Conservation (phyloP, 2,888 invertebrate genomes). For the Volucella bombylans region DNA sequence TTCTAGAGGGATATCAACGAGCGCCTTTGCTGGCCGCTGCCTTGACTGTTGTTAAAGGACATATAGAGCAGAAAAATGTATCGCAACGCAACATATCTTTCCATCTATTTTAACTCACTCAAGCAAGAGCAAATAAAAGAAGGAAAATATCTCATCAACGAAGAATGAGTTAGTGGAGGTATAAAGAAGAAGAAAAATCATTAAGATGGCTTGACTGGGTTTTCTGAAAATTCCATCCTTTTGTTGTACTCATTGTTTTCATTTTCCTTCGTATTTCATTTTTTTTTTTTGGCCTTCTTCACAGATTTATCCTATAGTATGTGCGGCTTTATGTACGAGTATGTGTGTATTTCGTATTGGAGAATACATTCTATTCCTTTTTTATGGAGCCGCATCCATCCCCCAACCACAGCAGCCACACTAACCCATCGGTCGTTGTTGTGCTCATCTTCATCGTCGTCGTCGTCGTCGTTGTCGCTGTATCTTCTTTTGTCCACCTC, state of each 20-base stretch:
- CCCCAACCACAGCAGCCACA: neutral
- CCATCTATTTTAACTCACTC: conserved; percentile 64
- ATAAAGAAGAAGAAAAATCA: conserved; percentile 68
- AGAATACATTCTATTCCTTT: conserved; percentile 43
- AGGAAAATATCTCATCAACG: conserved; percentile 8
- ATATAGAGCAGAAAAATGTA: conserved; percentile 49
- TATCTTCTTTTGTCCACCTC: conserved; percentile 61
- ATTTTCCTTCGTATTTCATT: conserved; percentile 3
- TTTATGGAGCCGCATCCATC: conserved; percentile 13
- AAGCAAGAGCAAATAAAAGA: conserved; percentile 58
- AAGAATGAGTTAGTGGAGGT: conserved; percentile 34
- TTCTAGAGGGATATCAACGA: neutral
- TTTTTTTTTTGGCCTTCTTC: neutral
- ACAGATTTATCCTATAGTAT: neutral
- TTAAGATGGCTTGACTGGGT: conserved; percentile 69
- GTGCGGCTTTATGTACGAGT: conserved; percentile 6
- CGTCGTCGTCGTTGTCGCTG: conserved; percentile 20
- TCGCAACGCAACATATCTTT: conserved; percentile 70
- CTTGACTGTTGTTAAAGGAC: conserved; percentile 24
- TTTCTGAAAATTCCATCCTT: conserved; percentile 61
- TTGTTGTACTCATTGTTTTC: conserved; percentile 57
- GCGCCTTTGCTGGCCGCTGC: no score
- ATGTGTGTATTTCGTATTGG: conserved; percentile 44
- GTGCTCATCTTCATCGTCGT: conserved; percentile 5
- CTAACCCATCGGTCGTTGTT: conserved; percentile 14